These are phyloP conservation scores for Eupithecia subfuscata DNA, from an alignment of 2,888 invertebrate genomes.

Conservation along the genomic window DNA sequence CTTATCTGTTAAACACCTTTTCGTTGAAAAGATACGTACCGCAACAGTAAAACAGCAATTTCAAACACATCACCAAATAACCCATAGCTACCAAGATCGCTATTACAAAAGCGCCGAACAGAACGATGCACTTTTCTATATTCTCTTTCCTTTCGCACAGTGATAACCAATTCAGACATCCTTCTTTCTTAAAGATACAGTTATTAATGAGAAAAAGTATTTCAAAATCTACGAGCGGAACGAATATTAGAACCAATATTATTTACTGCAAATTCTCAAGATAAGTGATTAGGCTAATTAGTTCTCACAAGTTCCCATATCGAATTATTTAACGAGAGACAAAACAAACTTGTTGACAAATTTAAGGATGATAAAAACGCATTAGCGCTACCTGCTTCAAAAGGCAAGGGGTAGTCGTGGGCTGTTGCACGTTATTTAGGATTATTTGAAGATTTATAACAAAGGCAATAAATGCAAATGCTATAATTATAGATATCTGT, in stretches of 20 bases:
- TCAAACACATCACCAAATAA: conserved; percentile 58
- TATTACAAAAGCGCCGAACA: conserved; percentile 45
- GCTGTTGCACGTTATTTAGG: not conserved
- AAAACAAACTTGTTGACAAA: conserved; percentile 31
- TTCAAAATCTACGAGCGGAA: not conserved
- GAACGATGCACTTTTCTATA: conserved; percentile 47
- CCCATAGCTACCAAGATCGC: conserved; percentile 55
- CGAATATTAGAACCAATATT: not conserved
- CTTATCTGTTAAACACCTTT: not conserved
- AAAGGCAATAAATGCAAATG: conserved; percentile 1
- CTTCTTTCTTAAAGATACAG: conserved; percentile 24
- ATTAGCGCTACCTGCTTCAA: not conserved
- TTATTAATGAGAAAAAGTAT: not conserved
- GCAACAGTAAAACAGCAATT: conserved; percentile 61
- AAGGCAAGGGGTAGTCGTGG: not conserved
- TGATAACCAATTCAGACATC: conserved; percentile 41
- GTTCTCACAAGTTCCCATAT: conserved; percentile 25
- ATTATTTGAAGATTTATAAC: not conserved
- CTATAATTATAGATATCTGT: not conserved
- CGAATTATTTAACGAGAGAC: conserved; percentile 33
- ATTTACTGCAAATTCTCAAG: conserved; percentile 23
- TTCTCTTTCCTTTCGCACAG: conserved; percentile 19
- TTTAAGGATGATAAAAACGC: not conserved
- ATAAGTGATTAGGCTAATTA: conserved; percentile 37
- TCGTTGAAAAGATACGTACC: conserved; percentile 53